phyloP scores from a whole-genome alignment of 2,888 invertebrate genomes.

The Oxyteleia sp. region DNA sequence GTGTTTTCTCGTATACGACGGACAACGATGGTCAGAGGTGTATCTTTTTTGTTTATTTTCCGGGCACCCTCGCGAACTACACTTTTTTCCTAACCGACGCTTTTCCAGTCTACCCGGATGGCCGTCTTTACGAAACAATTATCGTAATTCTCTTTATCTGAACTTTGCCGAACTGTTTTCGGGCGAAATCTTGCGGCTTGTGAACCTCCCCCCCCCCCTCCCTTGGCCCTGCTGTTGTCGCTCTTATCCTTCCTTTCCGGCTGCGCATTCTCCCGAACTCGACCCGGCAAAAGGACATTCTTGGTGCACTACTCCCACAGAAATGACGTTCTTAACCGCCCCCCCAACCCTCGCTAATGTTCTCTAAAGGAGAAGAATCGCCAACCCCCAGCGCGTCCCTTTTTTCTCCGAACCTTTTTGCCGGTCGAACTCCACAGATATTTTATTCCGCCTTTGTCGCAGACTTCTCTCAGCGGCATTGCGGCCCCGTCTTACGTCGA shows the following conservation, averaged over 20 bases:
- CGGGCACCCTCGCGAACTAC: no score
- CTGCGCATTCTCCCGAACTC: background rate
- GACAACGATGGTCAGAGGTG: no score
- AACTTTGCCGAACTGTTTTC: constrained; percentile 62
- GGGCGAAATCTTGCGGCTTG: constrained; percentile 58
- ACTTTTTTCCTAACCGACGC: no score
- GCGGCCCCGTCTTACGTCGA: constrained; percentile 41
- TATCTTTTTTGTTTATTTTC: no score
- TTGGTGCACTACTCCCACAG: constrained; percentile 56
- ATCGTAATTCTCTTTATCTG: constrained; percentile 75
- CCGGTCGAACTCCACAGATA: constrained; percentile 44
- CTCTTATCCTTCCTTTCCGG: constrained; percentile 39
- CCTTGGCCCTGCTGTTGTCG: constrained; percentile 12
- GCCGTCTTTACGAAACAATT: constrained; percentile 70
- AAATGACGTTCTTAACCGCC: constrained; percentile 66
- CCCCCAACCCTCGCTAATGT: constrained; percentile 69
- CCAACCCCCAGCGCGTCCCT: constrained; percentile 57
- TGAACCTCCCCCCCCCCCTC: no score
- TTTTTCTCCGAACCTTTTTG: constrained; percentile 44
- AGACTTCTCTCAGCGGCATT: constrained; percentile 45
- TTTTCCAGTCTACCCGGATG: no score
- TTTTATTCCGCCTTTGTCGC: constrained; percentile 68
- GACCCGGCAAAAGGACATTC: constrained; percentile 40
- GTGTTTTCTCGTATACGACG: no score
- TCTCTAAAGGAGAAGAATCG: constrained; percentile 74